Evolutionary conservation across 1,140 invertebrate genomes (phyloP).

Genomic region (Mesaphorura yosii): DNA sequence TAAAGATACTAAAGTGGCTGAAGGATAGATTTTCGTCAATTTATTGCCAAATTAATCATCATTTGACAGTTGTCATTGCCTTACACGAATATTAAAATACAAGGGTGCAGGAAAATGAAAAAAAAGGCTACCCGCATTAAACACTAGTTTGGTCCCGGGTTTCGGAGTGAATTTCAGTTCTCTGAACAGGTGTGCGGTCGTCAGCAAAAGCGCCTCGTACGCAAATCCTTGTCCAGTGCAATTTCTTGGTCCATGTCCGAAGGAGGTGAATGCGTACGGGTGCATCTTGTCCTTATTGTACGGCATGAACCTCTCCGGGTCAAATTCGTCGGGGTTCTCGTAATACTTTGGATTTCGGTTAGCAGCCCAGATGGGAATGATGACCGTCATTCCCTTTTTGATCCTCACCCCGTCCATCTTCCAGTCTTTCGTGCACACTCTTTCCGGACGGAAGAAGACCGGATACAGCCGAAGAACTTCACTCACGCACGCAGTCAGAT

Average conservation of each 20-base stretch:
- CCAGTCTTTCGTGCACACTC: constrained; percentile 12
- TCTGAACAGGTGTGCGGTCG: background rate
- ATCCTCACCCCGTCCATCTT: constrained; percentile 2
- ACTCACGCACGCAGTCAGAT: constrained; percentile 18
- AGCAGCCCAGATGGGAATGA: background rate
- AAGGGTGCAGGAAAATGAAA: too few relatives aligned
- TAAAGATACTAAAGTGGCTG: too few relatives aligned
- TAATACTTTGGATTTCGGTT: background rate
- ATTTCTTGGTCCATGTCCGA: background rate
- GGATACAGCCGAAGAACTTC: constrained; percentile 16
- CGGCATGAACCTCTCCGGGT: background rate
- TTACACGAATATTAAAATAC: too few relatives aligned
- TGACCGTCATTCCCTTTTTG: constrained; percentile 9
- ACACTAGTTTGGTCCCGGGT: too few relatives aligned
- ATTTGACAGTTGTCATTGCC: too few relatives aligned
- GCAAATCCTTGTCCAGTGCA: background rate
- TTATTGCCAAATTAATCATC: too few relatives aligned
- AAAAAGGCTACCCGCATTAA: too few relatives aligned
- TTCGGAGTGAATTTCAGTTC: too few relatives aligned
- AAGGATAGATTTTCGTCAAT: too few relatives aligned
- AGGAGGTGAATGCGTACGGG: background rate
- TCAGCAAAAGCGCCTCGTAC: background rate
- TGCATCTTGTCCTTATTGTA: background rate
- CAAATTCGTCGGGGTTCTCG: background rate
- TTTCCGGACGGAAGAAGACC: constrained; percentile 2